A percentile compares a stretch with the other conserved stretches of the same genome.
These are phyloP conservation scores for Delia radicum DNA, from an alignment of 1,140 invertebrate species.

Conservation along the genomic window DNA sequence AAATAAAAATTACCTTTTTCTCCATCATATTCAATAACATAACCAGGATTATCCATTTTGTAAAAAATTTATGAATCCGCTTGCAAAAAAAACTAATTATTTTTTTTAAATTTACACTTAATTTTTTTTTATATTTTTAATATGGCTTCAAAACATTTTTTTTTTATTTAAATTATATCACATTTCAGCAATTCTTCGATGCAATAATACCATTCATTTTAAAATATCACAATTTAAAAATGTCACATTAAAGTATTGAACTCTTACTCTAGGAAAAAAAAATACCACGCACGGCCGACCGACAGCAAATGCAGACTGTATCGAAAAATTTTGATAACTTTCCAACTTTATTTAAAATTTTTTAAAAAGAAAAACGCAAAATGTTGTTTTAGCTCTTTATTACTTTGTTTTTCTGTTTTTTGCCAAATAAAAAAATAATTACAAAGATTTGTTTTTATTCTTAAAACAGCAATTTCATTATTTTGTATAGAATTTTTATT, in stretches of 20 bases:
- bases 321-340: neutral
- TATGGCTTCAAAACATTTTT: no score
- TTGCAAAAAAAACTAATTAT: no score
- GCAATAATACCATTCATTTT: no score
- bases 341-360: neutral
- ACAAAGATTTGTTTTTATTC: no score
- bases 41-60: constrained; percentile 44
- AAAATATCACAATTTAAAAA: no score
- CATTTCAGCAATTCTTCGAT: neutral
- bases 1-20: constrained; percentile 43
- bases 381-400: neutral
- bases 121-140: neutral
- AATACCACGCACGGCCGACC: neutral
- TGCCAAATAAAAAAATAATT: neutral
- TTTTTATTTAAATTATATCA: neutral
- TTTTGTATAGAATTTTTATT: no score
- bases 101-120: neutral
- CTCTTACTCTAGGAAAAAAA: no score
- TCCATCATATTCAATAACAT: constrained; percentile 40
- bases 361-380: neutral
- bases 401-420: neutral
- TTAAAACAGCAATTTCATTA: no score
- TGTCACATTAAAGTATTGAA: no score
- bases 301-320: neutral
- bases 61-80: no score